phyloP scores from a whole-genome alignment of 2,888 invertebrate species.

The Autographa gamma region DNA sequence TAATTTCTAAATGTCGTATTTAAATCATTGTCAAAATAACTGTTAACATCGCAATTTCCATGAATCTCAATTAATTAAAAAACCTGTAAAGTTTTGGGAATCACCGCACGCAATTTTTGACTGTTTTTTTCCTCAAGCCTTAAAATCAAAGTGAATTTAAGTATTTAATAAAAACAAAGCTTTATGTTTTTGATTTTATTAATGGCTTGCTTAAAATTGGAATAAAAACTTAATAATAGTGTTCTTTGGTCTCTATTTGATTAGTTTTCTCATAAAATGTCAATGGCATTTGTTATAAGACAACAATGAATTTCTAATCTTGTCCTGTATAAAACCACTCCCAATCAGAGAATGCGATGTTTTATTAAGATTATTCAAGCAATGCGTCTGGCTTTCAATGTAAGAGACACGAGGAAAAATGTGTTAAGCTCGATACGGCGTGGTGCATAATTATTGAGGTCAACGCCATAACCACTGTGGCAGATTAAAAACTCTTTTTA shows the following conservation, averaged over 20 bases:
- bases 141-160: neutral
- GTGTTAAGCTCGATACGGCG: neutral
- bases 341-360: slow-evolving; percentile 19
- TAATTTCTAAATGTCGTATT: no score
- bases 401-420: slow-evolving; percentile 7
- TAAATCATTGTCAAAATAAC: neutral
- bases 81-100: neutral
- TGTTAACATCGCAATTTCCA: neutral
- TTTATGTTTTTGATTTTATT: neutral
- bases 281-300: neutral
- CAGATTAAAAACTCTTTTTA: neutral
- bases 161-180: neutral
- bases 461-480: neutral
- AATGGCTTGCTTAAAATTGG: no score
- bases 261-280: neutral
- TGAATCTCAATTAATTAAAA: neutral
- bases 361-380: slow-evolving; percentile 4
- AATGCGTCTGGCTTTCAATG: neutral
- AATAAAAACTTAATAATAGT: no score
- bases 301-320: slow-evolving; percentile 19
- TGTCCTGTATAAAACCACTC: slow-evolving; percentile 35
- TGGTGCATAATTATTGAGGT: neutral
- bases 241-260: neutral
- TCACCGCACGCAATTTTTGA: neutral
- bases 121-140: neutral